phyloP scores from a whole-genome alignment of 2,797 vertebrate genomes.

The Lepidocolaptes lacrymiger region DNA sequence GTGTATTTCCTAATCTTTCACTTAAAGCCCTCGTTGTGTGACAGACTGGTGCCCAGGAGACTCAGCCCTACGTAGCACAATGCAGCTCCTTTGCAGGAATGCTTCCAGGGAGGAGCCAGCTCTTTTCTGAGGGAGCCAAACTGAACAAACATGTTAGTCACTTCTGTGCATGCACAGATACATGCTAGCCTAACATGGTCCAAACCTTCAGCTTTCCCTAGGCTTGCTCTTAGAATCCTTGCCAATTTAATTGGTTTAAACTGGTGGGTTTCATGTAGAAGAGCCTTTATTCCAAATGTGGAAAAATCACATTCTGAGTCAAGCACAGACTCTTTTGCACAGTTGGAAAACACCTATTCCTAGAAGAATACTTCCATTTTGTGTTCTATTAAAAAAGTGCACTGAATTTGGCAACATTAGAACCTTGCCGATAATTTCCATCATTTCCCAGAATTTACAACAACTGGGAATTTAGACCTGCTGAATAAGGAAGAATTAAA shows the following conservation, averaged over 20 bases:
- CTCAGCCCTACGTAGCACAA: neutral
- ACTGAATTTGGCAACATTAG: neutral
- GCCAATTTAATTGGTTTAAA: neutral
- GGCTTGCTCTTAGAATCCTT: neutral
- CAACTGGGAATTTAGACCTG: conserved; percentile 7
- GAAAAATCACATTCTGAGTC: neutral
- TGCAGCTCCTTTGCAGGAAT: neutral
- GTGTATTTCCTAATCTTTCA: neutral
- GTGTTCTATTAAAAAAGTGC: neutral
- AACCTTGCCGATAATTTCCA: neutral
- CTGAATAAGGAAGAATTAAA: neutral
- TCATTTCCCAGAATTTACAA: conserved; percentile 6
- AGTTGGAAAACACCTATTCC: conserved; percentile 26
- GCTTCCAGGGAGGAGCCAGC: neutral
- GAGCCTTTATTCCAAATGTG: neutral
- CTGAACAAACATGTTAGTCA: neutral
- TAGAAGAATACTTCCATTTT: conserved; percentile 2
- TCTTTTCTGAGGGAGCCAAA: neutral
- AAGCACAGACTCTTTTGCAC: neutral
- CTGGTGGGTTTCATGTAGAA: neutral
- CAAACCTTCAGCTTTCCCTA: neutral
- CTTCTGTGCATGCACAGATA: neutral
- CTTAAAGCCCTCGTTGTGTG: accelerated
- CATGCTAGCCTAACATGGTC: accelerated
- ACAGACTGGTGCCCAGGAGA: neutral